phyloP scores from a whole-genome alignment of 2,113 vertebrate species.

The Desmodus rotundus region DNA sequence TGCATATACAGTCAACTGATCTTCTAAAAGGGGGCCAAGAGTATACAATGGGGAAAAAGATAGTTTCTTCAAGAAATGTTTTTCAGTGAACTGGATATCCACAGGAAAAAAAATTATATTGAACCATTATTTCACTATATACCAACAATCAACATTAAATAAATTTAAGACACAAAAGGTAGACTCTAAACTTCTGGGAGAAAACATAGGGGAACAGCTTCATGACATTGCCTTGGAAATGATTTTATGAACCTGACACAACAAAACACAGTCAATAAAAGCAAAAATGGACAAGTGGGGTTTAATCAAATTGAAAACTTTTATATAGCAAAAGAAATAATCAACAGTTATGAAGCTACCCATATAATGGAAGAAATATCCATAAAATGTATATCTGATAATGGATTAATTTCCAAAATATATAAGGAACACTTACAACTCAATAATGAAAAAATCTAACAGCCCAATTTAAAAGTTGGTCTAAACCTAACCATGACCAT shows the following conservation, averaged over 20 bases:
- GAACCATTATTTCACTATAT: not conserved
- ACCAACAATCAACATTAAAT: not conserved
- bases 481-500: too few relatives aligned
- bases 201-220: not conserved
- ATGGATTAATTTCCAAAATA: not conserved
- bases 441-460: not conserved
- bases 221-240: not conserved
- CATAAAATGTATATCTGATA: not conserved
- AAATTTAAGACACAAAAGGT: not conserved
- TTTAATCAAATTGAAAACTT: not conserved
- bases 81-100: not conserved
- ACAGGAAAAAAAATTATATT: not conserved
- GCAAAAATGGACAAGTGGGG: not conserved
- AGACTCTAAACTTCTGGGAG: not conserved
- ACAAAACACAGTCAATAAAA: not conserved
- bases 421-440: not conserved
- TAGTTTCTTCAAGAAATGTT: not conserved
- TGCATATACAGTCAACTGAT: not conserved
- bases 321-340: not conserved
- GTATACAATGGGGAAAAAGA: not conserved
- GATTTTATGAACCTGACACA: not conserved
- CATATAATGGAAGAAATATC: not conserved
- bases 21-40: not conserved
- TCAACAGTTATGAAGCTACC: not conserved
- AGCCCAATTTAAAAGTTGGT: not conserved